phyloP scores from a whole-genome alignment of 2,797 vertebrate species.

The Semotilus atromaculatus region DNA sequence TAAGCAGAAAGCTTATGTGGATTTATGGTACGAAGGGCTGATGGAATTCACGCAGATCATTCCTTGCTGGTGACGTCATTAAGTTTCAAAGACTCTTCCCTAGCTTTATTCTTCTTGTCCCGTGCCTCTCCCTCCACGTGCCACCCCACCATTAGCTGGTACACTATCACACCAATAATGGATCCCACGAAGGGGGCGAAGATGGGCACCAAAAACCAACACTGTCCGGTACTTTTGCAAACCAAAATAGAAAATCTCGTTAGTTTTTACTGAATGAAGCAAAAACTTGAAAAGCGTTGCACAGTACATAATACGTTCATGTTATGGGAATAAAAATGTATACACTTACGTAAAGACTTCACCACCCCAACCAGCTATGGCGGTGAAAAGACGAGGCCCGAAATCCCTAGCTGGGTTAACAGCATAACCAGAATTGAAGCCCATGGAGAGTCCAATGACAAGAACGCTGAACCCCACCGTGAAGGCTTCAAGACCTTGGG shows the following conservation, averaged over 20 bases:
- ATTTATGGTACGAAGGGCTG: neutral
- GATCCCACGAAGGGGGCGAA: constrained; percentile 90
- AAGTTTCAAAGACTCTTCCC: constrained; percentile 84
- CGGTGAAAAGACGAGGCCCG: constrained; percentile 91
- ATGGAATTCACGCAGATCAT: constrained; percentile 54
- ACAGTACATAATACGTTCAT: neutral
- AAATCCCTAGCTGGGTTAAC: constrained; percentile 97
- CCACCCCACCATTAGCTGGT: constrained; percentile 94
- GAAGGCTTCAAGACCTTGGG: constrained; percentile 91
- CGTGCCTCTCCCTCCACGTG: constrained; percentile 85
- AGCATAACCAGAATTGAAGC: constrained; percentile 97
- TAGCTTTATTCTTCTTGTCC: constrained; percentile 69
- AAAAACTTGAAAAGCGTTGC: neutral
- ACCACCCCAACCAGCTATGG: constrained; percentile 92
- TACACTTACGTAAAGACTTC: constrained; percentile 90
- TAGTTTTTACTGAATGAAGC: neutral
- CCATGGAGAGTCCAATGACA: constrained; percentile 96
- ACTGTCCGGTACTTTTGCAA: constrained; percentile 71
- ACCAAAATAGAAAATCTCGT: neutral
- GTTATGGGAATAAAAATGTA: neutral
- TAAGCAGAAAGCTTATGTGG: neutral
- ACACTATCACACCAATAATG: constrained; percentile 85
- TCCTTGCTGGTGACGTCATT: constrained; percentile 80
- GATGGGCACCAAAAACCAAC: constrained; percentile 94
- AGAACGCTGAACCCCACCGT: constrained; percentile 95